phyloP scores from a whole-genome alignment of 1,140 invertebrate species.

The Sinonovacula constricta region DNA sequence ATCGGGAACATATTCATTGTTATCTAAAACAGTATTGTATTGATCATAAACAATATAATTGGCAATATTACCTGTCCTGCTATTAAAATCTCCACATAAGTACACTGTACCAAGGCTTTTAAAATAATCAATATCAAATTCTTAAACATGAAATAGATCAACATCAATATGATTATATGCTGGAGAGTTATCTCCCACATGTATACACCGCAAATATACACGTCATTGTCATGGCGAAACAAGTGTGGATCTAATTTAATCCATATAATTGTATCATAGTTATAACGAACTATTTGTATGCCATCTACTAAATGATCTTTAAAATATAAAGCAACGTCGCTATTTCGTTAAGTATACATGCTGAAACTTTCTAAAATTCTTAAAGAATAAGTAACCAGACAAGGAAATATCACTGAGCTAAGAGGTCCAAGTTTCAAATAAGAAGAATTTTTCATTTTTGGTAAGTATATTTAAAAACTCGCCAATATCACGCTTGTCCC shows the following conservation, averaged over 20 bases:
- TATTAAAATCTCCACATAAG: too few species aligned
- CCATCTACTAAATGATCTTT: too few species aligned
- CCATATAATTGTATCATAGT: too few species aligned
- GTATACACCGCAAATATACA: conserved; percentile 27
- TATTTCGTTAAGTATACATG: neutral
- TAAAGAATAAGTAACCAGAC: neutral
- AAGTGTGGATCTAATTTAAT: neutral
- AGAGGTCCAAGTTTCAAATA: conserved; percentile 26
- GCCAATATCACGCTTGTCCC: neutral
- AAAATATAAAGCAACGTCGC: too few species aligned
- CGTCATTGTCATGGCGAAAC: conserved; percentile 15
- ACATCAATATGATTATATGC: conserved; percentile 15
- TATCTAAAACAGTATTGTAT: too few species aligned
- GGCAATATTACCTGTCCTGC: too few species aligned
- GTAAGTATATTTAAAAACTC: conserved; percentile 7
- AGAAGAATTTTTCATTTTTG: conserved; percentile 16
- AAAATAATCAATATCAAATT: too few species aligned
- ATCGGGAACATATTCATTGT: too few species aligned
- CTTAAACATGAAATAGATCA: conserved; percentile 21
- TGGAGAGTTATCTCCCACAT: conserved; percentile 24
- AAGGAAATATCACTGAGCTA: too few species aligned
- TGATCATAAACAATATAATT: too few species aligned
- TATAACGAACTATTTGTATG: conserved; percentile 17
- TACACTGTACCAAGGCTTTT: too few species aligned
- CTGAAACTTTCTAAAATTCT: conserved; percentile 29